Percentiles rank a stretch among this genome's conserved stretches.
These are phyloP conservation scores for Corydoras sp. DNA, from an alignment of 2,113 vertebrate species.

Conservation along the genomic window DNA sequence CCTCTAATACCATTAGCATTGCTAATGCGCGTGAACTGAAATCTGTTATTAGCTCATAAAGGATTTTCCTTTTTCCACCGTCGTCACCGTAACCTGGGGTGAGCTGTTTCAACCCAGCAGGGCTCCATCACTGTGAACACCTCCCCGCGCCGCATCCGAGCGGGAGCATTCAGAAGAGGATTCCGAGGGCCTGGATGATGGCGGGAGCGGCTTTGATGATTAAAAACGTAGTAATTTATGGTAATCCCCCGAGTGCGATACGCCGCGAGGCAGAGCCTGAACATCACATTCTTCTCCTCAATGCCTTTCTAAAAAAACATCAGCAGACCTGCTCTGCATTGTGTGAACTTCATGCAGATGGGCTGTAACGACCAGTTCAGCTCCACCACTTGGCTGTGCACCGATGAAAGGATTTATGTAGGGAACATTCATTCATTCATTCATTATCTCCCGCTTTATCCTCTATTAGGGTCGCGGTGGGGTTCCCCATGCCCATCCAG, in stretches of 20 bases:
- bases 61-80: not conserved
- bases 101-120: not conserved
- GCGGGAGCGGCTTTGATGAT: slow-evolving; percentile 8
- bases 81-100: not conserved
- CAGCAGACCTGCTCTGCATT: not conserved
- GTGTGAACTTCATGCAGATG: not conserved
- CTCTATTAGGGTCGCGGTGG: too few species aligned
- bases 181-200: slow-evolving; percentile 6
- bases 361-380: not conserved
- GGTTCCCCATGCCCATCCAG: too few species aligned
- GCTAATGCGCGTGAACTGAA: slow-evolving; percentile 7
- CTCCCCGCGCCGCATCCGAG: not conserved
- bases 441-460: too few species aligned
- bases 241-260: slow-evolving; percentile 7
- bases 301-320: not conserved
- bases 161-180: not conserved
- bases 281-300: not conserved
- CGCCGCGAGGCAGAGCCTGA: slow-evolving; percentile 8
- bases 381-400: not conserved
- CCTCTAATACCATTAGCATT: not conserved
- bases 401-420: too few species aligned
- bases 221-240: slow-evolving; percentile 15
- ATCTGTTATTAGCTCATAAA: slow-evolving; percentile 19
- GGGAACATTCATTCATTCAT: too few species aligned
- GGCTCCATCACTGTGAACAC: not conserved